Percentiles rank a stretch among this genome's conserved stretches.
phyloP scores from a whole-genome alignment of 2,113 vertebrate species.

The Oxyruncus cristatus region DNA sequence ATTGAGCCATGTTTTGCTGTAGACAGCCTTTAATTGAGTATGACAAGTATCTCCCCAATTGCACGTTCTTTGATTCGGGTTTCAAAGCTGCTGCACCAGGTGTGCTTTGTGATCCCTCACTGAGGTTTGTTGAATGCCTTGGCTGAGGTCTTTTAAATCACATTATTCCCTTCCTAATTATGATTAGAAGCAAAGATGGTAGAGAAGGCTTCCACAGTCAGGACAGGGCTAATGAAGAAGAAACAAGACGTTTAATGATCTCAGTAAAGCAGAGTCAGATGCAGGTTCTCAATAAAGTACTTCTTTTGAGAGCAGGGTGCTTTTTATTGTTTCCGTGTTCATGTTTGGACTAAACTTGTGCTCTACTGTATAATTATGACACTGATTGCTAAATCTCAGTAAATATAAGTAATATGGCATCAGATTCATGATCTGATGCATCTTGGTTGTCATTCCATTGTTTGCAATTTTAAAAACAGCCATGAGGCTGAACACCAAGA shows the following conservation, averaged over 20 bases:
- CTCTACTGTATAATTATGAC: neutral
- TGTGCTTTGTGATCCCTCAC: neutral
- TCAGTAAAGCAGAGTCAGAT: neutral
- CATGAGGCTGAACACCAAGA: neutral
- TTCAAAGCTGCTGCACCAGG: constrained; percentile 1
- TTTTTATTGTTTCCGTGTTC: neutral
- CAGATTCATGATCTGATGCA: neutral
- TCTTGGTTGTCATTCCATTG: neutral
- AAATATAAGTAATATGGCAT: neutral
- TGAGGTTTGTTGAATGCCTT: neutral
- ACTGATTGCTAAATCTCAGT: neutral
- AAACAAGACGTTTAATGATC: neutral
- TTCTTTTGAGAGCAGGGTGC: too few relatives aligned
- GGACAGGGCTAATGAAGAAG: neutral
- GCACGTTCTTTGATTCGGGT: neutral
- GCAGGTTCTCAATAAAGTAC: neutral
- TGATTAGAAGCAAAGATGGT: neutral
- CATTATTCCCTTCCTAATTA: neutral
- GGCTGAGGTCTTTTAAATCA: neutral
- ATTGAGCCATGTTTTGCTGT: constrained; percentile 17
- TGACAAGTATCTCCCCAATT: neutral
- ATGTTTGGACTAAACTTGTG: neutral
- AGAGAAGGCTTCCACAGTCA: neutral
- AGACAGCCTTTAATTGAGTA: constrained; percentile 19
- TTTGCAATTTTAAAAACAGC: neutral